Evolutionary conservation across 2,113 vertebrate genomes (phyloP).

Genomic region (Corythornis madagascariensis): DNA sequence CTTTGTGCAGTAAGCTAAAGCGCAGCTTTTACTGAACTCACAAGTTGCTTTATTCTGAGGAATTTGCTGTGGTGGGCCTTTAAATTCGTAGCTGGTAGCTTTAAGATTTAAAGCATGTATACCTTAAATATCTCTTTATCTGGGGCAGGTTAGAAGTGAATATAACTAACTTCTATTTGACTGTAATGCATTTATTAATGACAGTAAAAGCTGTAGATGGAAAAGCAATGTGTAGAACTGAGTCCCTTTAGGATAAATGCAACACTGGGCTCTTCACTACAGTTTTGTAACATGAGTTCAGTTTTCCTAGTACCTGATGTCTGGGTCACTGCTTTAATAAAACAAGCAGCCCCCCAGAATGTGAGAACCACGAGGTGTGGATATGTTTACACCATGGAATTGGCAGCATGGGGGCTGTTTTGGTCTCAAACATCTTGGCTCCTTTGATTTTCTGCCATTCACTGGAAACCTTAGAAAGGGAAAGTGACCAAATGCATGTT

Average conservation of each 20-base stretch:
- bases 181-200: constrained; percentile 30
- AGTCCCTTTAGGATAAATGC: not conserved
- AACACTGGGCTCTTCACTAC: not conserved
- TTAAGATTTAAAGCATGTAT: not conserved
- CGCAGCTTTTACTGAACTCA: not conserved
- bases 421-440: not conserved
- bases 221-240: not conserved
- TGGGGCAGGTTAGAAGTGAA: constrained; percentile 17
- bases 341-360: not conserved
- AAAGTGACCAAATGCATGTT: constrained; percentile 74
- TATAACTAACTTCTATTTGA: constrained; percentile 23
- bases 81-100: not conserved
- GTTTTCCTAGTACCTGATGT: not conserved
- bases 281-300: not conserved
- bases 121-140: constrained; percentile 28
- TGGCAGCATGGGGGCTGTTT: not conserved
- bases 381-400: not conserved
- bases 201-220: constrained; percentile 7
- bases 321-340: not conserved
- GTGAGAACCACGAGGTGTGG: not conserved
- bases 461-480: constrained; percentile 31
- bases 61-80: constrained; percentile 16
- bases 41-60: not conserved
- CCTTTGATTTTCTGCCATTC: constrained; percentile 25
- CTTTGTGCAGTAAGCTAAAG: constrained; percentile 12